These are phyloP conservation scores for Potamilus streckersoni DNA, from an alignment of 1,140 invertebrate species.

Conservation along the genomic window DNA sequence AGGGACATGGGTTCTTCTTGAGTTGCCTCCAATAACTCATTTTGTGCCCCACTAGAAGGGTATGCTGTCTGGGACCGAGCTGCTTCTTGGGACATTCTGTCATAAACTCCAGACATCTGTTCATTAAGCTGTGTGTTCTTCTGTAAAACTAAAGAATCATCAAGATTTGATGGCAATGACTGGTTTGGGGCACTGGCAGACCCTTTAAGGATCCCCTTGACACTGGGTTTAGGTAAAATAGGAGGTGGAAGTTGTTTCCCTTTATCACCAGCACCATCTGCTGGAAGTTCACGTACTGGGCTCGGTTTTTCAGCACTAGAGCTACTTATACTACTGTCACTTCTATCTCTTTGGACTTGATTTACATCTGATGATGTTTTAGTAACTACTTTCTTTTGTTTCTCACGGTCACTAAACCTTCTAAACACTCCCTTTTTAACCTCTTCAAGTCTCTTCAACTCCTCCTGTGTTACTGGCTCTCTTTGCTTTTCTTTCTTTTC, in stretches of 20 bases:
- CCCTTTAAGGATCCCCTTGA: constrained; percentile 55
- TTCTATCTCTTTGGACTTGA: constrained; percentile 44
- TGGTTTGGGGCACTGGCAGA: constrained; percentile 35
- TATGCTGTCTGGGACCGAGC: background rate
- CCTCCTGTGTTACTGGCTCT: constrained; percentile 76
- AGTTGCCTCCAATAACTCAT: constrained; percentile 9
- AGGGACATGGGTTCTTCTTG: constrained; percentile 19
- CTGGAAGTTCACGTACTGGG: constrained; percentile 41
- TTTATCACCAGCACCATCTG: constrained; percentile 13
- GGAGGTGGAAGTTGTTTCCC: constrained; percentile 32
- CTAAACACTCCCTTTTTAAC: constrained; percentile 65
- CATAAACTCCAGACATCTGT: constrained; percentile 21
- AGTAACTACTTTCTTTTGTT: constrained; percentile 27
- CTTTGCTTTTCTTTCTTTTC: constrained; percentile 70
- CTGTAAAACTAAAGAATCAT: constrained; percentile 55
- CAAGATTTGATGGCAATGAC: constrained; percentile 40
- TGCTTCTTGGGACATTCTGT: background rate
- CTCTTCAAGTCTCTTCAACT: constrained; percentile 65
- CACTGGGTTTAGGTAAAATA: constrained; percentile 45
- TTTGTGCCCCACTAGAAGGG: constrained; percentile 3
- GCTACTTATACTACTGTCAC: constrained; percentile 49
- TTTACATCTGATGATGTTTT: constrained; percentile 17
- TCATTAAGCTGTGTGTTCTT: constrained; percentile 60
- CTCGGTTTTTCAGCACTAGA: constrained; percentile 42
- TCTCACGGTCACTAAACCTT: constrained; percentile 52